Base-by-base conservation (phyloP, 2,113 vertebrate species). In the Grallaria varia region DNA sequence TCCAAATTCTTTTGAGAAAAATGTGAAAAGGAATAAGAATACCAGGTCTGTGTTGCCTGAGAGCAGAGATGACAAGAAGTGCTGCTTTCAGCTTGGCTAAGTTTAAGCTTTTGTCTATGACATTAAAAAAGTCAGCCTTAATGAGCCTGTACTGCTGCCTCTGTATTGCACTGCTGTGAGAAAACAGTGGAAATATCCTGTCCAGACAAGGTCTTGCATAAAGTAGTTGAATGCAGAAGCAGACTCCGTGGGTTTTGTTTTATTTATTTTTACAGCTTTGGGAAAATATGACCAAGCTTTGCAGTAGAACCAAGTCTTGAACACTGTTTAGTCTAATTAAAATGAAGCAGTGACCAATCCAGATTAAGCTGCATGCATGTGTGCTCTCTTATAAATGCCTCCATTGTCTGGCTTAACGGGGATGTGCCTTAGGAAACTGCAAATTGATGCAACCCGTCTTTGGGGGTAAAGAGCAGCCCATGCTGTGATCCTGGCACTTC, bases 401-500 rank as follows among this genome's bases (percentile, higher is more conserved):
- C 60, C 82, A 63, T 94, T 96, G 95, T 95, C 77, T 96, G 84
- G 13, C 83, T 85, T 40, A n/a, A 78, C 4, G 40, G 87, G 87
- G 72, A 77, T 76, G 68, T 67, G 67, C 60, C 87, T 95, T 88
- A 93, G 85, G 87, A 92, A 94, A 95, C 39, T 74, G 85, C 82
- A 81, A 63, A 90, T 86, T 67, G 90, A 77, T 80, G 93, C 95
- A 94, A 67, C 56, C 8, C 10, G 0, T 95, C 93, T 90, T 93
- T 72, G 55, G 59, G 93, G 73, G 79, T 77, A 88, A 88, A 94
- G 93, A 94, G 79, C 92, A 95, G 64, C 80, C 42, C 79, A 40
- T 83, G 92, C 92, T 96, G 95, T 74, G 92, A 84, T 93, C 85
- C 90, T 96, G 92, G 90, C 87, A 37, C 87, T 92, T 84, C 79